phyloP scores from a whole-genome alignment of 1,140 invertebrate species.

The Dendrolimus punctatus region DNA sequence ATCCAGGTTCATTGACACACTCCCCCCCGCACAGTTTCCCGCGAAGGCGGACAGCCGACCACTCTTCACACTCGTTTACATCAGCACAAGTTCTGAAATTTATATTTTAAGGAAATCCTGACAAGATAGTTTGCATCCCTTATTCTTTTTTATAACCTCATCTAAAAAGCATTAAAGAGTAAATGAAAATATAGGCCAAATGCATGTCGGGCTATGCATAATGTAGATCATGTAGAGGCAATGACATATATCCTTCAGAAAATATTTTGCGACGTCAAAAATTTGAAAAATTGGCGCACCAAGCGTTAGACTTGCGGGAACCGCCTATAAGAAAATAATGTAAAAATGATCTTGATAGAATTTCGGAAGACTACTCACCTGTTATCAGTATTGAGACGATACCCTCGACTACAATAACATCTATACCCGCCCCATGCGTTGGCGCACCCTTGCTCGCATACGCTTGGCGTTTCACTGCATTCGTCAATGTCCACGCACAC shows the following conservation, averaged over 20 bases:
- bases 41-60: conserved; percentile 61
- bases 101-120: background rate
- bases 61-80: conserved; percentile 88
- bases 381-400: conserved; percentile 79
- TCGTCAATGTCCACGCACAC: conserved; percentile 80
- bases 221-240: too few relatives aligned
- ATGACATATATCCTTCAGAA: too few relatives aligned
- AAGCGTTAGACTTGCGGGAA: too few relatives aligned
- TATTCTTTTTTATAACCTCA: too few relatives aligned
- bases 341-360: too few relatives aligned
- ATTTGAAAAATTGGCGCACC: too few relatives aligned
- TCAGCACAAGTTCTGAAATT: conserved; percentile 81
- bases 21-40: conserved; percentile 85
- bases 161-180: too few relatives aligned
- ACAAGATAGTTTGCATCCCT: too few relatives aligned
- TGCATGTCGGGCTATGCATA: too few relatives aligned
- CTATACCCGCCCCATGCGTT: conserved; percentile 89
- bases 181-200: too few relatives aligned
- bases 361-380: conserved; percentile 51
- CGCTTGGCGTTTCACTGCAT: conserved; percentile 73
- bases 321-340: background rate
- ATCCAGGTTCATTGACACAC: conserved; percentile 92
- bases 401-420: conserved; percentile 84
- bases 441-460: conserved; percentile 88
- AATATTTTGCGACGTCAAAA: too few relatives aligned